Percentiles rank a stretch among this genome's conserved stretches.
Evolutionary conservation across 2,888 invertebrate species (phyloP).

Genomic region (Eudemis profundana): DNA sequence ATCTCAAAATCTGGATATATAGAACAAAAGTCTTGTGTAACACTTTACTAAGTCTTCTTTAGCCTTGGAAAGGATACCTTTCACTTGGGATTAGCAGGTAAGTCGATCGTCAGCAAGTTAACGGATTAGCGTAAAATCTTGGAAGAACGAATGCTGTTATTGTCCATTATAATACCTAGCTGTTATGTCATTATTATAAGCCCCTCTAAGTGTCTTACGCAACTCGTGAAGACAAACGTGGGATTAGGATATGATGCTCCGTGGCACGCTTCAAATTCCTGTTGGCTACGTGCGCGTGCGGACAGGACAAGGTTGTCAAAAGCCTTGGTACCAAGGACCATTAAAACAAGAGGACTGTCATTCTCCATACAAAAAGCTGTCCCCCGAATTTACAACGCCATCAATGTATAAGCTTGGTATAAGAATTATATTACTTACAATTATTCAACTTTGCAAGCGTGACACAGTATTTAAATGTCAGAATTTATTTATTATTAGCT

Average conservation of each 20-base stretch:
- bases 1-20: conserved; percentile 5
- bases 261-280: too few relatives aligned
- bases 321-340: too few relatives aligned
- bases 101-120: conserved; percentile 2
- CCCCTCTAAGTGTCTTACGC: conserved; percentile 11
- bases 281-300: too few relatives aligned
- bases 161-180: background rate
- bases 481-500: too few relatives aligned
- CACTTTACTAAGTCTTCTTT: conserved; percentile 49
- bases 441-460: too few relatives aligned
- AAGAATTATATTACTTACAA: too few relatives aligned
- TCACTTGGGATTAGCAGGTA: conserved; percentile 41
- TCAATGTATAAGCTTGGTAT: too few relatives aligned
- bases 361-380: too few relatives aligned
- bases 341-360: too few relatives aligned
- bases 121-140: conserved; percentile 25
- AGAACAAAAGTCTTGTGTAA: conserved; percentile 50
- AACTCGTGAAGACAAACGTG: background rate
- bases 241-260: background rate
- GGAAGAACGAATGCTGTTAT: conserved; percentile 15
- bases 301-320: too few relatives aligned
- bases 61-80: conserved; percentile 40
- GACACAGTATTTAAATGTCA: too few relatives aligned
- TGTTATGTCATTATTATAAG: conserved; percentile 34
- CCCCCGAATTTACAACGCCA: too few relatives aligned